Evolutionary conservation across 1,140 invertebrate genomes (phyloP).

Genomic region (Metaphire vulgaris): DNA sequence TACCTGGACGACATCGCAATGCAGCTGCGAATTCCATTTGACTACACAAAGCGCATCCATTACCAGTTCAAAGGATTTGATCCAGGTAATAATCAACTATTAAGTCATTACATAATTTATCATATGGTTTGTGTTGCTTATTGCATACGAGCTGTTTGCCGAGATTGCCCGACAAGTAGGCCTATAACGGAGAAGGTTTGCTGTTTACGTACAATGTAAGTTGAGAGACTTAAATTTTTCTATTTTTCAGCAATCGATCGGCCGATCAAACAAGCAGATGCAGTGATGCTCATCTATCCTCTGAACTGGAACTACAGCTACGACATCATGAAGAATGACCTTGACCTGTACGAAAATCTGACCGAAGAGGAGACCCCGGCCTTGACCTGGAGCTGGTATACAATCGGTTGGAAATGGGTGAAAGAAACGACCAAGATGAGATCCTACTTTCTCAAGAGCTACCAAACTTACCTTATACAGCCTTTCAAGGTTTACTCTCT

Average conservation of each 20-base stretch:
- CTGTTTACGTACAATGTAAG: too few relatives aligned
- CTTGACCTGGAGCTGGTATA: conserved; percentile 27
- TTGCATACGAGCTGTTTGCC: too few relatives aligned
- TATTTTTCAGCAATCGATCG: conserved; percentile 2
- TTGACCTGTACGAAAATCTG: conserved; percentile 17
- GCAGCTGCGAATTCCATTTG: conserved; percentile 28
- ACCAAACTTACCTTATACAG: conserved; percentile 28
- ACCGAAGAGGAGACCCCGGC: conserved; percentile 17
- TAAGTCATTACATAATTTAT: too few relatives aligned
- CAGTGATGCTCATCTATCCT: conserved; percentile 28
- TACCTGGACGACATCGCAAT: conserved; percentile 28
- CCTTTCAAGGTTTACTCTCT: conserved; percentile 32
- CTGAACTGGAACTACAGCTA: conserved; percentile 29
- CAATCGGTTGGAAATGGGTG: conserved; percentile 28
- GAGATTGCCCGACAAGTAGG: too few relatives aligned
- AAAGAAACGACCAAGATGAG: conserved; percentile 13
- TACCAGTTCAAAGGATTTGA: conserved; percentile 26
- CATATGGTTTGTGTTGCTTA: too few relatives aligned
- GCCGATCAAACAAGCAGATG: conserved; percentile 25
- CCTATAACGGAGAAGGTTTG: too few relatives aligned
- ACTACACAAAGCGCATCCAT: conserved; percentile 23
- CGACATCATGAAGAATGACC: conserved; percentile 30
- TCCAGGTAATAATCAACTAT: too few relatives aligned
- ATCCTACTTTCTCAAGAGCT: conserved; percentile 25
- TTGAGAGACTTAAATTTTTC: too few relatives aligned